phyloP scores from a whole-genome alignment of 1,140 invertebrate genomes.

The Brachystomella parvula region DNA sequence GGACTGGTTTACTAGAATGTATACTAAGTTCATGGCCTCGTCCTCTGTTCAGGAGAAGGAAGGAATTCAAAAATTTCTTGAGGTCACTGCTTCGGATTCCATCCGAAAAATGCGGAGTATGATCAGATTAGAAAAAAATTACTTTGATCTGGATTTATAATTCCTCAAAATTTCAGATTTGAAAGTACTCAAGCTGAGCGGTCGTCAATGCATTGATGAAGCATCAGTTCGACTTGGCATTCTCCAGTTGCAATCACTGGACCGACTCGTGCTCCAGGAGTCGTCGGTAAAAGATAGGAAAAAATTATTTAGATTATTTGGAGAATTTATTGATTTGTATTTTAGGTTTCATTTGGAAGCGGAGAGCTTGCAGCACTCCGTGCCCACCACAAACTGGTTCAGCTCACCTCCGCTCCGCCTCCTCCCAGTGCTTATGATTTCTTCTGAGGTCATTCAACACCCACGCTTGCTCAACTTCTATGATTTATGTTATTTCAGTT shows the following conservation, averaged over 20 bases:
- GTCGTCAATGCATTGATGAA: conserved; percentile 1
- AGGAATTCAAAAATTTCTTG: background rate
- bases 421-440: too few species aligned
- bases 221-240: background rate
- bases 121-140: background rate
- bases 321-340: too few species aligned
- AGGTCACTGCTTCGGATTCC: background rate
- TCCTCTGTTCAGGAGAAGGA: background rate
- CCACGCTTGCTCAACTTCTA: too few species aligned
- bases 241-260: background rate
- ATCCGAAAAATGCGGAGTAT: background rate
- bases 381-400: too few species aligned
- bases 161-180: background rate
- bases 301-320: too few species aligned
- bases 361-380: too few species aligned
- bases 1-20: background rate
- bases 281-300: background rate
- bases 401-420: too few species aligned
- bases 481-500: too few species aligned
- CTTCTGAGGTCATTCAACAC: too few species aligned
- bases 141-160: background rate
- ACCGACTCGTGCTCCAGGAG: background rate
- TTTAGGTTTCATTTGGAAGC: too few species aligned
- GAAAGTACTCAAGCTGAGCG: background rate
- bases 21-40: background rate